These are phyloP conservation scores for Anolis sagrei DNA, from an alignment of 2,113 vertebrate genomes.

Conservation along the genomic window DNA sequence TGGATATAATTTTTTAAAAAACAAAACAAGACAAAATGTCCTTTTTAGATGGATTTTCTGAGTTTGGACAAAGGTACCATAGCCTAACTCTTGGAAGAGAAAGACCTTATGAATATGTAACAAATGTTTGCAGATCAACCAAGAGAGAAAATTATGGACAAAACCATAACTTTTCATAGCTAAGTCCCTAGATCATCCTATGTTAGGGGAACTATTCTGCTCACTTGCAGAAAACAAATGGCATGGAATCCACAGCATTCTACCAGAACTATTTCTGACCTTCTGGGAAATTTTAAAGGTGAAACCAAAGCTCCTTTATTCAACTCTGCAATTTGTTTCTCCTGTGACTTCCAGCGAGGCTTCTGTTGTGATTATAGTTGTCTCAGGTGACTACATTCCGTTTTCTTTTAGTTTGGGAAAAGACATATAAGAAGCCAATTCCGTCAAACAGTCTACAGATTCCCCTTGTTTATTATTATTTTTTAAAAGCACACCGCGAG, in stretches of 20 bases:
- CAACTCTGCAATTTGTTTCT: background rate
- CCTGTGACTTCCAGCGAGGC: background rate
- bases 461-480: no score
- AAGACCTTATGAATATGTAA: background rate
- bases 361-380: background rate
- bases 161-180: background rate
- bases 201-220: background rate
- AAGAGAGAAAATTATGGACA: background rate
- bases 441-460: background rate
- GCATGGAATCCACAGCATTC: background rate
- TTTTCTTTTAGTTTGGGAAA: background rate
- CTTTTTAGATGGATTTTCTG: background rate
- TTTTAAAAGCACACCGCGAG: background rate
- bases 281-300: constrained; percentile 6
- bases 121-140: background rate
- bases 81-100: background rate
- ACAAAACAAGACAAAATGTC: background rate
- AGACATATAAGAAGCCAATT: background rate
- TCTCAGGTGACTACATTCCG: background rate
- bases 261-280: background rate
- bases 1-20: background rate
- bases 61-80: background rate
- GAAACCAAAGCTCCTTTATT: background rate
- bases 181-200: no score
- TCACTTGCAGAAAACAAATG: background rate